Evolutionary conservation across 2,888 invertebrate genomes (phyloP), one percentile per base, ranked within the genome.

Genomic region (Cistogaster globosa): DNA sequence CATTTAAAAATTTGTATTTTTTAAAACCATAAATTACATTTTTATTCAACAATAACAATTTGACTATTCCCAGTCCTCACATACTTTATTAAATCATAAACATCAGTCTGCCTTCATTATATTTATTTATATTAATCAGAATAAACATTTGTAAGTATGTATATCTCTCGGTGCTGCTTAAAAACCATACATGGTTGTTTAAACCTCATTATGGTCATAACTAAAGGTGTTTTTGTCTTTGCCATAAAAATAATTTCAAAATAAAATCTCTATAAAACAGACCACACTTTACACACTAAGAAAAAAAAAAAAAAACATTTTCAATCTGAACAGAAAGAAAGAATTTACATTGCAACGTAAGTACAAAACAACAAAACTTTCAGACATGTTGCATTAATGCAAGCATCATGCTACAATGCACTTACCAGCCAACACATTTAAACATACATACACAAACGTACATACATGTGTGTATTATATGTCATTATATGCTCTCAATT

Each of bases 201-300:
- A 71, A 71, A 65, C 26, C 77, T 77, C 42, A 63, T 82, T 82
- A 82, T 82, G 76, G 82, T 72, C 82, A 82, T 71, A 77, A 77
- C 71, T 65, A 82, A 78, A 82, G 82, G 85, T 85, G 85, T 85
- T 78, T 71, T 72, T 63, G 53, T 69, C 42, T 74, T 62, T 74
- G 14, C 78, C 72, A 80, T 80, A 74, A 78, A 53, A 53, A 57
- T 48, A 58, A 78, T 78, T 84, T 85, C 74, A 65, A 74, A 78
- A 85, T 74, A 81, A 76, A 74, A 80, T 58, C 74, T 20, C 48
- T 53, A 74, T 69, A 76, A 71, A 82, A 71, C 71, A 77, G 71
- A 82, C 82, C 82, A 77, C 82, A 82, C 76, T 82, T 58, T 77
- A 42, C 38, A 76, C 57, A 63, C 57, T 14, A 32, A 57, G 58